Percentiles rank a stretch among this genome's conserved stretches.
phyloP scores from a whole-genome alignment of 2,113 vertebrate species.

The Microcebus griseorufus region DNA sequence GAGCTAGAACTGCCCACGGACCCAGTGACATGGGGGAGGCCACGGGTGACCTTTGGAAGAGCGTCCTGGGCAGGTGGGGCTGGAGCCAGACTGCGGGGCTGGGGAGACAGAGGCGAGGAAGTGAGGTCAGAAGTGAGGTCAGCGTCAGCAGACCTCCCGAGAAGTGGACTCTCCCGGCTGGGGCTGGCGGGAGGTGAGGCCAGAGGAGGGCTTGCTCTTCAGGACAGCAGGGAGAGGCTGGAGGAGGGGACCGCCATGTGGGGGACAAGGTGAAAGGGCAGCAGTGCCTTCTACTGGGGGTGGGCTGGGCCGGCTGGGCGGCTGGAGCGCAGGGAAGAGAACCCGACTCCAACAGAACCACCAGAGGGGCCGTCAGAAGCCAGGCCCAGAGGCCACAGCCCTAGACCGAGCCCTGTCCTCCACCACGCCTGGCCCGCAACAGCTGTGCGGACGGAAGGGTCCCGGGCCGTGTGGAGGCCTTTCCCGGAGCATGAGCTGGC shows the following conservation, averaged over 20 bases:
- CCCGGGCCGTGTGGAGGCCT: background rate
- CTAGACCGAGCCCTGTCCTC: background rate
- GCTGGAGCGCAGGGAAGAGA: too few relatives aligned
- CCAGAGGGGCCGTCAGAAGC: background rate
- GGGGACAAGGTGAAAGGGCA: background rate
- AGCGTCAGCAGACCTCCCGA: background rate
- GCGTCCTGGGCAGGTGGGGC: fast-evolving
- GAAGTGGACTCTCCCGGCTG: background rate
- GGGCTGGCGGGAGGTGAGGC: background rate
- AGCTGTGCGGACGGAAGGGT: background rate
- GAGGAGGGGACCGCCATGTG: background rate
- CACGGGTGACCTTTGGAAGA: background rate
- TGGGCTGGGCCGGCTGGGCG: too few relatives aligned
- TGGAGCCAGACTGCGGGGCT: background rate
- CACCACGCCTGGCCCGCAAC: fast-evolving
- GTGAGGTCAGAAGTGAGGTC: slow-evolving; percentile 13
- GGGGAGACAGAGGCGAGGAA: background rate
- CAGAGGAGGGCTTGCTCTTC: background rate
- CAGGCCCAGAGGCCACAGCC: background rate
- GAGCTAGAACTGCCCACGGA: background rate
- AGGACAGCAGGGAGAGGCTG: background rate
- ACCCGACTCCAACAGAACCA: too few relatives aligned
- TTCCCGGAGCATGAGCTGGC: background rate
- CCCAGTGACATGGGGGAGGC: background rate
- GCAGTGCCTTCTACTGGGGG: too few relatives aligned